Percentiles rank a stretch among this genome's conserved stretches.
Evolutionary conservation across 1,140 invertebrate genomes (phyloP).

Genomic region (Drosophila parvula): DNA sequence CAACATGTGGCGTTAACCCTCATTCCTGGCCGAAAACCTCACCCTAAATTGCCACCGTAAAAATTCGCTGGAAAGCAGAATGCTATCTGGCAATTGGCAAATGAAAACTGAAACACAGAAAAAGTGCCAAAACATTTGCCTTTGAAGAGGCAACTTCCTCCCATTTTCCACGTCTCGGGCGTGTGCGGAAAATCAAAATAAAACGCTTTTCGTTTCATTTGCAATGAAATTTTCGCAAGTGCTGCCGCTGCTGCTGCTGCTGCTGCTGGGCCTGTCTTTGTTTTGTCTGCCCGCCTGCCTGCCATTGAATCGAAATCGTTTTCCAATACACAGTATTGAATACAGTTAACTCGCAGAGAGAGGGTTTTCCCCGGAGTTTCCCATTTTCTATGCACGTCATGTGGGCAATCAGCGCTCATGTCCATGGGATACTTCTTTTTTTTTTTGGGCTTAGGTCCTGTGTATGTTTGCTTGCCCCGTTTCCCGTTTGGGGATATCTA

Average conservation of each 20-base stretch:
- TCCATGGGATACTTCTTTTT: slow-evolving; percentile 51
- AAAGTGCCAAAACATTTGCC: slow-evolving; percentile 64
- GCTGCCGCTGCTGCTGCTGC: slow-evolving; percentile 5
- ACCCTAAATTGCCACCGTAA: slow-evolving; percentile 58
- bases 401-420: slow-evolving; percentile 68
- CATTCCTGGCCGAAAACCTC: slow-evolving; percentile 19
- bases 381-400: slow-evolving; percentile 69
- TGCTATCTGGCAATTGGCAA: slow-evolving; percentile 34
- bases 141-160: slow-evolving; percentile 50
- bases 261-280: slow-evolving; percentile 42
- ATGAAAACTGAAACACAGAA: slow-evolving; percentile 52
- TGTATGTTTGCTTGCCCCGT: neutral
- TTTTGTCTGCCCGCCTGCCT: slow-evolving; percentile 40
- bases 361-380: slow-evolving; percentile 14
- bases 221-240: slow-evolving; percentile 77
- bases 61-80: slow-evolving; percentile 24
- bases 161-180: slow-evolving; percentile 23
- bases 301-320: slow-evolving; percentile 58
- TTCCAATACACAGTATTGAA: slow-evolving; percentile 68
- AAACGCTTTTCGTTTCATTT: slow-evolving; percentile 80
- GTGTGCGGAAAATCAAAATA: slow-evolving; percentile 79
- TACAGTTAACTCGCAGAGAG: slow-evolving; percentile 11
- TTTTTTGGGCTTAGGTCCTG: slow-evolving; percentile 39
- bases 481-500: slow-evolving; percentile 40
- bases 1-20: slow-evolving; percentile 67